phyloP scores from a whole-genome alignment of 2,888 invertebrate species.

The Notodonta dromedarius region DNA sequence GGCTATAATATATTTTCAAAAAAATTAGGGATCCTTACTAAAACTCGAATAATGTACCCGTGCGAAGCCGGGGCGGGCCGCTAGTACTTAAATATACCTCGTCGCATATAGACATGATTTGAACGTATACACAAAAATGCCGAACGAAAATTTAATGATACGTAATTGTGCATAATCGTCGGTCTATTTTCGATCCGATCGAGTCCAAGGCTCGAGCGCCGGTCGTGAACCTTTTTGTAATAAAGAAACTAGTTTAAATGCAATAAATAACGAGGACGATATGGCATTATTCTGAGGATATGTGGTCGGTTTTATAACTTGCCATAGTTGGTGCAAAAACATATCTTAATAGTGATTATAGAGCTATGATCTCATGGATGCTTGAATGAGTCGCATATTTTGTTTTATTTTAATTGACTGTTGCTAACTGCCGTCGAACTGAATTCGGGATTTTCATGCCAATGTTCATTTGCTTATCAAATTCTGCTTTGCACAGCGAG shows the following conservation, averaged over 20 bases:
- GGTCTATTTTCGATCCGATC: conserved; percentile 24
- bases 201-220: conserved; percentile 30
- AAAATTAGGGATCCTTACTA: too few species aligned
- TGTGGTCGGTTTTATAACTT: not conserved
- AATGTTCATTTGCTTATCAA: too few species aligned
- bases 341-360: not conserved
- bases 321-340: not conserved
- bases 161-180: conserved; percentile 34
- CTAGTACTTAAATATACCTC: too few species aligned
- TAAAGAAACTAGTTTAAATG: conserved; percentile 32
- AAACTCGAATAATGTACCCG: too few species aligned
- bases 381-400: not conserved
- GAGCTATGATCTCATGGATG: conserved; percentile 2
- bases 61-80: too few species aligned
- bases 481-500: too few species aligned
- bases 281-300: conserved; percentile 11
- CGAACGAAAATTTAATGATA: conserved; percentile 14
- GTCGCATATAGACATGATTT: not conserved
- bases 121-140: not conserved
- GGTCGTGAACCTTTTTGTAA: conserved; percentile 37
- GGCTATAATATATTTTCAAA: too few species aligned
- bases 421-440: too few species aligned
- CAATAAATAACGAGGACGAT: conserved; percentile 23
- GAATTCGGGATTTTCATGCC: too few species aligned
- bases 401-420: too few species aligned